These are phyloP conservation scores for Ormyrus pomaceus DNA, from an alignment of 2,888 invertebrate genomes.

Conservation along the genomic window DNA sequence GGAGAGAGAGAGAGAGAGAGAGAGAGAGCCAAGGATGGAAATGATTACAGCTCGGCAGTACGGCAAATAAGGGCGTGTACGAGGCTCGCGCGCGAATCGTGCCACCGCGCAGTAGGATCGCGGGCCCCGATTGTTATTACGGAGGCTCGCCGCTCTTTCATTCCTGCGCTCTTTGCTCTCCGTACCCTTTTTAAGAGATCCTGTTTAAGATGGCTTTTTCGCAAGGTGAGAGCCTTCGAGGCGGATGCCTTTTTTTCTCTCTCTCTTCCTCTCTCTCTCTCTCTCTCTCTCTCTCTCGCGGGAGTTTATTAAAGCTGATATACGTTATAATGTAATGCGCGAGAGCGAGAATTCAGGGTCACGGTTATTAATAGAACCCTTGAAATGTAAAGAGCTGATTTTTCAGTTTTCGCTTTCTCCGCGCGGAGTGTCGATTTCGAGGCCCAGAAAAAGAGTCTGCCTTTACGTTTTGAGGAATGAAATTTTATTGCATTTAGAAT, in stretches of 20 bases:
- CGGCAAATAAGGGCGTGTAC: constrained; percentile 52
- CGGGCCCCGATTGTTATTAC: constrained; percentile 46
- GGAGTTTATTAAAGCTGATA: constrained; percentile 37
- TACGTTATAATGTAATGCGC: constrained; percentile 26
- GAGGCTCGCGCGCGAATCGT: constrained; percentile 14
- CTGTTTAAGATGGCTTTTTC: constrained; percentile 45
- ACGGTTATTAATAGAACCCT: constrained; percentile 39
- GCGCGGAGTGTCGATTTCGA: too few species aligned
- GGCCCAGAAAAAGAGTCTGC: too few species aligned
- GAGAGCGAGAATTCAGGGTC: constrained; percentile 12
- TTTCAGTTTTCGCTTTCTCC: not conserved
- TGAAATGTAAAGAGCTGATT: constrained; percentile 4
- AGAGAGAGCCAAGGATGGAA: constrained; percentile 32
- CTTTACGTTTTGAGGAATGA: not conserved
- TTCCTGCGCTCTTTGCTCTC: constrained; percentile 9
- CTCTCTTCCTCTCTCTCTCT: not conserved
- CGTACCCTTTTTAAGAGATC: constrained; percentile 47
- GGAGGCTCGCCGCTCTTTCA: constrained; percentile 26
- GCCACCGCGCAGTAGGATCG: constrained; percentile 8
- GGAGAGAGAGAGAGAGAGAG: not conserved
- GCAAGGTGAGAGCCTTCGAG: constrained; percentile 26
- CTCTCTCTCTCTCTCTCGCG: not conserved
- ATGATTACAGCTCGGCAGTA: constrained; percentile 40
- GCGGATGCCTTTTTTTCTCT: not conserved
- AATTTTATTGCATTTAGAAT: not conserved